phyloP scores from a whole-genome alignment of 2,113 vertebrate genomes.

The Butastur rufipennis region DNA sequence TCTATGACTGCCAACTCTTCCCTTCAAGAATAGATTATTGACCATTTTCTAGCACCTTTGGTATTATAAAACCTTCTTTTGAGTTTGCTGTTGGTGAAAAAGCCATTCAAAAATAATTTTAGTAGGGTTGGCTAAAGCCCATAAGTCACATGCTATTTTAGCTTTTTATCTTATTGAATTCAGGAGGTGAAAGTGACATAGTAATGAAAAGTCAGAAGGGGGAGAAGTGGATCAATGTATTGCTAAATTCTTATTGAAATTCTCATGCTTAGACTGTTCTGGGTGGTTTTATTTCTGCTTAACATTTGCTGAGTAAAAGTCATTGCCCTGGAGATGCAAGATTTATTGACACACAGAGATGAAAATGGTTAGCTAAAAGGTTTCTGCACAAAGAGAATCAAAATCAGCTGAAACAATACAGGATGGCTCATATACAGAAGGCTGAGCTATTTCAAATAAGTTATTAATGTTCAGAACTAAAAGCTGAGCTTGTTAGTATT shows the following conservation, averaged over 20 bases:
- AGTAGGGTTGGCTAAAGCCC: not conserved
- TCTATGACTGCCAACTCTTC: not conserved
- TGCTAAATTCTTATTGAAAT: constrained; percentile 33
- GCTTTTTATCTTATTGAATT: constrained; percentile 25
- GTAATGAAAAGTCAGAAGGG: constrained; percentile 50
- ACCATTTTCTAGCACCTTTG: not conserved
- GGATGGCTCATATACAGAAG: constrained; percentile 1
- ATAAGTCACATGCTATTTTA: not conserved
- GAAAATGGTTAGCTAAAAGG: constrained; percentile 63
- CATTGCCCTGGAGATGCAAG: constrained; percentile 69
- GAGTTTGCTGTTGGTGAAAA: not conserved
- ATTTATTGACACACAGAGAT: constrained; percentile 74
- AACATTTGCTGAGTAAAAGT: constrained; percentile 78
- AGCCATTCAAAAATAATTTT: constrained; percentile 11
- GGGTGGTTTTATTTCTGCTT: constrained; percentile 55
- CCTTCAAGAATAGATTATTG: not conserved
- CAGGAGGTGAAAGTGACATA: constrained; percentile 35
- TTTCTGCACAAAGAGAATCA: constrained; percentile 61
- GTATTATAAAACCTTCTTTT: not conserved
- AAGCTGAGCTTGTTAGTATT: not conserved
- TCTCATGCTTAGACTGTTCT: constrained; percentile 23
- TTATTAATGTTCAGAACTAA: constrained; percentile 23
- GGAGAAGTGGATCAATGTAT: constrained; percentile 41
- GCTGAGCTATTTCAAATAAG: constrained; percentile 8
- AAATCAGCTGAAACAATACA: constrained; percentile 46